phyloP scores from a whole-genome alignment of 1,140 invertebrate species.

The Pseudachorutes palmiensis region DNA sequence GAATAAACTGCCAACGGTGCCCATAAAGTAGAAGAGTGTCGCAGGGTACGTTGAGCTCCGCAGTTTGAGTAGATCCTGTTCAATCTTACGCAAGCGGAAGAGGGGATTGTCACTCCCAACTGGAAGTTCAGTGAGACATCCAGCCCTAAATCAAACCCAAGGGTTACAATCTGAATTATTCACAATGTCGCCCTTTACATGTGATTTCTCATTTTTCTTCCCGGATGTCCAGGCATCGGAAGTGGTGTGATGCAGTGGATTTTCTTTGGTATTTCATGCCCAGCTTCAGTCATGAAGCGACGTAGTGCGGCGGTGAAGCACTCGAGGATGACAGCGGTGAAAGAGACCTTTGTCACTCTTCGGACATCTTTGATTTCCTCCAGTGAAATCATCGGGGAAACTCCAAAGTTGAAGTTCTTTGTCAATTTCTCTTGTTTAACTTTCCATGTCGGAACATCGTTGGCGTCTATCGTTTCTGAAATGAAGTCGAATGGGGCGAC shows the following conservation, averaged over 20 bases:
- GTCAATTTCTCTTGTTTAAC: not conserved
- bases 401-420: not conserved
- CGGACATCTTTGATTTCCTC: not conserved
- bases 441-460: not conserved
- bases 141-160: not conserved
- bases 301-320: not conserved
- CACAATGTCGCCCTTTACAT: not conserved
- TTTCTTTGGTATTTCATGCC: not conserved
- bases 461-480: slow-evolving; percentile 5
- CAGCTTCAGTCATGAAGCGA: slow-evolving; percentile 2
- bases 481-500: not conserved
- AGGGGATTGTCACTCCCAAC: not conserved
- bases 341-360: not conserved
- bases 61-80: not conserved
- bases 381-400: not conserved
- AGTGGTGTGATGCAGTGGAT: slow-evolving; percentile 10
- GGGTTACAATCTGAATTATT: not conserved
- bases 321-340: not conserved
- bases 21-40: not conserved
- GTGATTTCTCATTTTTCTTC: slow-evolving; percentile 10
- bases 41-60: not conserved
- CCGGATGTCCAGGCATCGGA: slow-evolving; percentile 5
- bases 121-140: not conserved
- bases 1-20: not conserved
- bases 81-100: not conserved